Evolutionary conservation across 2,888 invertebrate species (phyloP), one percentile per base, ranked within the genome.

Genomic region (Allolobophora icterica): DNA sequence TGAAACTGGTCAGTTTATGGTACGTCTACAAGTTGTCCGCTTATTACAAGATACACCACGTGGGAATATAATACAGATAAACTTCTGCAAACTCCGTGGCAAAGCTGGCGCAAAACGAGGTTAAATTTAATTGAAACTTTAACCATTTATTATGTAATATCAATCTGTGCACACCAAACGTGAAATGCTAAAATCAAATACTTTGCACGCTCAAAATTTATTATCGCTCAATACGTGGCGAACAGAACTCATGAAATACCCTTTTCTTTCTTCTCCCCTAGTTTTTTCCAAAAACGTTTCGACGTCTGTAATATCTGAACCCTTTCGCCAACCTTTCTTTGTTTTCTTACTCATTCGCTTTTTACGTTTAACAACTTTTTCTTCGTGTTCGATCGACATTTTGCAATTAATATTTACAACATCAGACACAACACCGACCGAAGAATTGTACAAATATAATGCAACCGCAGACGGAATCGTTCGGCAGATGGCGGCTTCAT

Each of bases 291-390:
- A 38, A 38, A 87, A 87, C 24, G 34, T 38, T 34, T 87, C 87
- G 87, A 87, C 87, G 87, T 87, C 87, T 34, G 30, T 8, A 38
- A 87, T 24, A 6, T 87, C 38, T 38, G 87, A 87, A 35, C 35
- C 87, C 87, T 38, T 87, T 35, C 87, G 87, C 87, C 87, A 87
- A 19, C 87, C 87, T 87, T 87, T 87, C 87, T 87, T 87, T 24
- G 87, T 87, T 38, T 87, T 87, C 87, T 87, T 87, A 33, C 87
- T 87, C 21, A 87, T 38, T 6, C 87, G 87, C 38, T 87, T 87
- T 71, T 71, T 71, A n/a, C 71, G 71, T 71, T 13, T 71, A 71
- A n/a, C 71, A 71, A 71, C 71, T 71, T 71, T 71, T n/a, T 71
- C 71, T 71, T 71, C 71, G 30, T n/a, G 71, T 71, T 71, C 71